These are phyloP conservation scores for Phrynocephalus vlangalii DNA, from an alignment of 2,797 vertebrate genomes.

Conservation along the genomic window DNA sequence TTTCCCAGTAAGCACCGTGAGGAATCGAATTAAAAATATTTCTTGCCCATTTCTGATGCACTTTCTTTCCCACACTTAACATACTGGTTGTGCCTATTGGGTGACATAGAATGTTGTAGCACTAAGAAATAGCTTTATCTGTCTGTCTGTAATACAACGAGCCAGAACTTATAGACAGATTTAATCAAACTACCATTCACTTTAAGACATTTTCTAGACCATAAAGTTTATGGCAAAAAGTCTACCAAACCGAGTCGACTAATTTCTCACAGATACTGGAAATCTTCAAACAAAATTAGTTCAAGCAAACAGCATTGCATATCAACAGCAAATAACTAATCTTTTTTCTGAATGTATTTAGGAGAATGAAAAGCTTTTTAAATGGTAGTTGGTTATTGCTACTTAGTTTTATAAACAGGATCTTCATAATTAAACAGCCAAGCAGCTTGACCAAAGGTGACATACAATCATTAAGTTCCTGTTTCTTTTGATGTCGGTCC, in stretches of 20 bases:
- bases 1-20: too few species aligned
- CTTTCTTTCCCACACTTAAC: neutral
- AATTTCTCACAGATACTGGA: neutral
- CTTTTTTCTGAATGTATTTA: neutral
- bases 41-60: neutral
- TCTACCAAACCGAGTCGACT: neutral
- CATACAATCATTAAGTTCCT: too few species aligned
- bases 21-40: neutral
- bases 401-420: neutral
- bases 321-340: neutral
- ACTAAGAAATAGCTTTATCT: neutral
- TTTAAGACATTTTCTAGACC: neutral
- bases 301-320: neutral
- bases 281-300: neutral
- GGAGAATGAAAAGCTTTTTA: neutral
- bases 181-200: neutral
- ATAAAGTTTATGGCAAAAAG: neutral
- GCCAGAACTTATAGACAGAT: neutral
- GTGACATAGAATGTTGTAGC: neutral
- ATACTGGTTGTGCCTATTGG: neutral
- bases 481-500: too few species aligned
- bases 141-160: constrained; percentile 11
- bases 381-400: neutral
- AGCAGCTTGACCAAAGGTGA: too few species aligned
- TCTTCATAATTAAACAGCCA: neutral